These are phyloP conservation scores for Paramormyrops hopkinsi DNA, from an alignment of 2,797 vertebrate species.

Conservation along the genomic window DNA sequence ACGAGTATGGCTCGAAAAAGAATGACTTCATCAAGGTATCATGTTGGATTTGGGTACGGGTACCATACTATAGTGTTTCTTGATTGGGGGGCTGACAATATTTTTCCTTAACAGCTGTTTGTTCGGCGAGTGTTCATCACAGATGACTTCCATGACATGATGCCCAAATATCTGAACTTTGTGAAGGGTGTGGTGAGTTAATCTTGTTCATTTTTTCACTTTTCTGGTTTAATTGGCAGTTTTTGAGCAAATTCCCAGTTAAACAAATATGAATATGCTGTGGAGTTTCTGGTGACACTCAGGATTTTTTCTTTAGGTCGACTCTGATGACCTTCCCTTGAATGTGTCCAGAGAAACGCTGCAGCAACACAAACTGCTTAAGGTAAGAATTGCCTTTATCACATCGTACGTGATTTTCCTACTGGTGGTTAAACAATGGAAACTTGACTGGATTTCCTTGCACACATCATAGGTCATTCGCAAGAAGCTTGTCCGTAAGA, in stretches of 20 bases:
- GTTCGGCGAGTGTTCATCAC: slow-evolving; percentile 87
- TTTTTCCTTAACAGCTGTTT: slow-evolving; percentile 11
- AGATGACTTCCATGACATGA: slow-evolving; percentile 98
- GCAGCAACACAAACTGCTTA: slow-evolving; percentile 95
- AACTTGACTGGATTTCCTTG: not conserved
- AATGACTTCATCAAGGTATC: slow-evolving; percentile 94
- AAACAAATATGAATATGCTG: not conserved
- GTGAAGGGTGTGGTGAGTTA: slow-evolving; percentile 92
- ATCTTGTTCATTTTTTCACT: not conserved
- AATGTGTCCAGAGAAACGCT: slow-evolving; percentile 97
- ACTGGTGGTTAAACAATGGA: not conserved
- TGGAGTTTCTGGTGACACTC: not conserved
- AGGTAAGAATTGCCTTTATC: slow-evolving; percentile 61
- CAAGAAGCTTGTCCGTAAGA: slow-evolving; percentile 96
- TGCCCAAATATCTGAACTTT: slow-evolving; percentile 98
- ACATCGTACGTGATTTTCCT: no score
- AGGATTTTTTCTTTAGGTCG: slow-evolving; percentile 65
- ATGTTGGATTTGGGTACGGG: not conserved
- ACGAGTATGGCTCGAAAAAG: slow-evolving; percentile 97
- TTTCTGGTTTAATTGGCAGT: not conserved
- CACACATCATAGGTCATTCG: slow-evolving; percentile 77
- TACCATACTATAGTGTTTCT: not conserved
- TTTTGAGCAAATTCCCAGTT: not conserved
- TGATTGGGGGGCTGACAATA: not conserved
- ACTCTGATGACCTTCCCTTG: slow-evolving; percentile 95